Evolutionary conservation across 2,797 vertebrate genomes (phyloP).

Genomic region (Pteronotus mesoamericanus): DNA sequence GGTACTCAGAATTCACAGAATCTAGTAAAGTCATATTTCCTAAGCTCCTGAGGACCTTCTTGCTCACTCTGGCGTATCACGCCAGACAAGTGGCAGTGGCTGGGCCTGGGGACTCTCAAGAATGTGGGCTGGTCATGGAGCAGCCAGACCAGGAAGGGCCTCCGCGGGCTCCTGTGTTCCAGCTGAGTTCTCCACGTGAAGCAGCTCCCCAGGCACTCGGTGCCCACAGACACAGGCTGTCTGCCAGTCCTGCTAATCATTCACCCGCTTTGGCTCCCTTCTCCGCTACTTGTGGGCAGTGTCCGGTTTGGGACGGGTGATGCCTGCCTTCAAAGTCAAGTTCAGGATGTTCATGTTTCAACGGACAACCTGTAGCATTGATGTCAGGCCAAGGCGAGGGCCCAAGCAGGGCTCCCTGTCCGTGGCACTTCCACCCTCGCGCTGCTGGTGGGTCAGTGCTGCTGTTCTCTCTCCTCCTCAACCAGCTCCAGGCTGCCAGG

Average conservation of each 20-base stretch:
- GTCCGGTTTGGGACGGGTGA: background rate
- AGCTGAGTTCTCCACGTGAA: background rate
- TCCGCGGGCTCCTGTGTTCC: background rate
- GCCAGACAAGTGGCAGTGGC: background rate
- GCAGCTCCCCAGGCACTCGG: background rate
- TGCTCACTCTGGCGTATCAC: background rate
- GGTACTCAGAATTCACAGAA: background rate
- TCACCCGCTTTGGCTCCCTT: slow-evolving; percentile 46
- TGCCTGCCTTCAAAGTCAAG: slow-evolving; percentile 58
- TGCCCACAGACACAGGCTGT: background rate
- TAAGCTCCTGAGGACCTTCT: background rate
- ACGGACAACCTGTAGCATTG: background rate
- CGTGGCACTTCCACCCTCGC: background rate
- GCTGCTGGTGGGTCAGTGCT: background rate
- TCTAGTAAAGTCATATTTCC: background rate
- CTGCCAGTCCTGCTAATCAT: slow-evolving; percentile 57
- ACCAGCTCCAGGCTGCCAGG: background rate
- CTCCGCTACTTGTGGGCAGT: background rate
- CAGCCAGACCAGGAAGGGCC: background rate
- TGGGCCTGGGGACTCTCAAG: background rate
- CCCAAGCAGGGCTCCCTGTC: background rate
- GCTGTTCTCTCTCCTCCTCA: background rate
- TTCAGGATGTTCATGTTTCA: slow-evolving; percentile 24
- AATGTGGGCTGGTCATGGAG: background rate
- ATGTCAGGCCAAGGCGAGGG: background rate